Percentiles rank a stretch among this genome's conserved stretches.
phyloP scores from a whole-genome alignment of 2,888 invertebrate species.

The Hyppa rectilinea region DNA sequence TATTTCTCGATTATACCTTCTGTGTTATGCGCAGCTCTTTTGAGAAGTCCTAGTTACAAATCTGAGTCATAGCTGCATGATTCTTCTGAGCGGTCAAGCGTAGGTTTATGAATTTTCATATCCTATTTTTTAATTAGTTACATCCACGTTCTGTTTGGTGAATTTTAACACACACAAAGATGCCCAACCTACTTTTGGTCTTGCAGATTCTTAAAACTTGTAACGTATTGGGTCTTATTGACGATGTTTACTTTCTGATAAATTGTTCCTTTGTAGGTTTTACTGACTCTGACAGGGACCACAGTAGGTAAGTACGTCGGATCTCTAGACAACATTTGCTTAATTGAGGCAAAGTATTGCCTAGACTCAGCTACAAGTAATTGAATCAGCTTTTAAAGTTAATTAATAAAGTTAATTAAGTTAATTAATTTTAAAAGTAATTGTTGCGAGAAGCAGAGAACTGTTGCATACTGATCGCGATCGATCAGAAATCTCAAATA shows the following conservation, averaged over 20 bases:
- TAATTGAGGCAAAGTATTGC: conserved; percentile 18
- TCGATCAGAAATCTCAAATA: conserved; percentile 60
- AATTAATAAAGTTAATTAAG: too few relatives aligned
- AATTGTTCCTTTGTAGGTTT: background rate
- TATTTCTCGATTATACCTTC: conserved; percentile 3
- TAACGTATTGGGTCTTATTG: background rate
- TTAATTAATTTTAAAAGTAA: too few relatives aligned
- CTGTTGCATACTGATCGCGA: conserved; percentile 55
- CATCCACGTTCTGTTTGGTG: background rate
- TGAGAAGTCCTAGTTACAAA: background rate
- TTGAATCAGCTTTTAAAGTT: conserved; percentile 19
- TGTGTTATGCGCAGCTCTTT: background rate
- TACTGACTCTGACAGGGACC: background rate
- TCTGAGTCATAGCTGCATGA: conserved; percentile 30
- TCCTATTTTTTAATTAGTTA: conserved; percentile 18
- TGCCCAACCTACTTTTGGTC: background rate
- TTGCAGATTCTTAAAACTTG: background rate
- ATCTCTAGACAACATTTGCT: background rate
- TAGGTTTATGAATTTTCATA: conserved; percentile 19
- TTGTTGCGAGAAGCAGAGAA: conserved; percentile 42
- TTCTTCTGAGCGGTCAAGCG: conserved; percentile 34
- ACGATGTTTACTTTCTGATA: background rate
- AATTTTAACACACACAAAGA: conserved; percentile 4
- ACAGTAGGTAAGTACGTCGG: background rate
- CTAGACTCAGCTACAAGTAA: conserved; percentile 16